Evolutionary conservation across 2,888 invertebrate genomes (phyloP), one percentile per base, ranked within the genome.

Genomic region (Plemyria rubiginata): DNA sequence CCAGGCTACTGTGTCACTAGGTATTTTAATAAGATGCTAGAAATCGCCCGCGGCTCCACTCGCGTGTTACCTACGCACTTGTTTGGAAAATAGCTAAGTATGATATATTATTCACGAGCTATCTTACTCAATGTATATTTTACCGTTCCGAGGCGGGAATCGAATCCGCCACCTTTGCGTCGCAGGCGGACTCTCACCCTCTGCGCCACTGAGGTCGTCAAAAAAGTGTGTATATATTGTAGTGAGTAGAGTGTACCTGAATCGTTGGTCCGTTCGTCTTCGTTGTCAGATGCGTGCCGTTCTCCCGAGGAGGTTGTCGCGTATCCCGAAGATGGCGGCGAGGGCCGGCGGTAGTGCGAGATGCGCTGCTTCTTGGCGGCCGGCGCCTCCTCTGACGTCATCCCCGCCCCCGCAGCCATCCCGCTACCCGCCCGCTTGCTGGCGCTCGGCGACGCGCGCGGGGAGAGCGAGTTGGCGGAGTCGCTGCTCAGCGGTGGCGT

Each of bases 401-500:
- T 94, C 7, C 32, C 32, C 7, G 8, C 32, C 32, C 6, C 7
- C 32, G 32, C 22, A 22, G 22, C 22, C 22, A 22, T 3, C 32
- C 32, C 95, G 94, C 43, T 96, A 96, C 67, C 95, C 95, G 70
- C 95, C 95, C 82, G 96, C 90, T 92, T 97, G 73, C 68, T 71
- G 63, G 95, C 75, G 68, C 82, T 73, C 58, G 94, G 93, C 43
- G 94, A 94, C 66, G 93, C 94, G 72, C 96, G 96, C 67, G 96
- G 96, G 63, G 96, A 96, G 4, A 97, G 96, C 65, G 97, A 97
- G 79, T 96, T 96, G 48, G 97, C 96, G 41, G 96, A 96, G 81
- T 97, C 97, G 77, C 97, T 97, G 82, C 97, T 96, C 70, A 97
- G 95, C 43, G 98, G 97, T 65, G 98, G 97, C 66, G 97, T 98